A percentile compares a stretch with the other conserved stretches of the same genome.
Conservation (phyloP, 2,113 vertebrate species). For the Ptyas mucosa region DNA sequence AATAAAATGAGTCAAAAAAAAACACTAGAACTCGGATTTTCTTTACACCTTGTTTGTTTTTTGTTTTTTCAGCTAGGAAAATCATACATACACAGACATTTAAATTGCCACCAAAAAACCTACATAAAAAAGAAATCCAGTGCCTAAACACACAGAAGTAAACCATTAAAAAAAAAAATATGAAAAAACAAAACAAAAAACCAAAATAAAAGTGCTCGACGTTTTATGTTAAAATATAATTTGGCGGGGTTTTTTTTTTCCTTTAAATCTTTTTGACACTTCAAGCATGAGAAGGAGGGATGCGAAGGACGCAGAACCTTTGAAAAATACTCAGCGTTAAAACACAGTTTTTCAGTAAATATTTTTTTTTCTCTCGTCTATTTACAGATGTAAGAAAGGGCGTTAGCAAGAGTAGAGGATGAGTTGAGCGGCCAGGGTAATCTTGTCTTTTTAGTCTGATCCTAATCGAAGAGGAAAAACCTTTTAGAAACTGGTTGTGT, state of each 20-base stretch:
- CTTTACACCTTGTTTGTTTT: conserved; percentile 23
- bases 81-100: conserved; percentile 36
- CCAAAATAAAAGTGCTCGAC: conserved; percentile 58
- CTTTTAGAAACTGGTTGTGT: conserved; percentile 53
- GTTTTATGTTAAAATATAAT: conserved; percentile 63
- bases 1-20: conserved; percentile 48
- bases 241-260: conserved; percentile 54
- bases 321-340: conserved; percentile 58
- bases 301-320: conserved; percentile 47
- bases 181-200: background rate
- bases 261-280: conserved; percentile 52
- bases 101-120: conserved; percentile 47
- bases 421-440: conserved; percentile 10
- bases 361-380: conserved; percentile 41
- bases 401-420: conserved; percentile 23
- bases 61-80: conserved; percentile 23
- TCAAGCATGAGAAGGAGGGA: conserved; percentile 47
- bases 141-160: conserved; percentile 60
- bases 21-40: conserved; percentile 45
- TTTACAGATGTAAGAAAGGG: conserved; percentile 61
- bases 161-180: background rate
- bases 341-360: conserved; percentile 50
- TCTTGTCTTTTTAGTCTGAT: background rate
- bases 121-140: conserved; percentile 42
- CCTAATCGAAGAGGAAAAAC: conserved; percentile 38